Evolutionary conservation across 2,113 vertebrate genomes (phyloP).

Genomic region (Coracopsis vasa): DNA sequence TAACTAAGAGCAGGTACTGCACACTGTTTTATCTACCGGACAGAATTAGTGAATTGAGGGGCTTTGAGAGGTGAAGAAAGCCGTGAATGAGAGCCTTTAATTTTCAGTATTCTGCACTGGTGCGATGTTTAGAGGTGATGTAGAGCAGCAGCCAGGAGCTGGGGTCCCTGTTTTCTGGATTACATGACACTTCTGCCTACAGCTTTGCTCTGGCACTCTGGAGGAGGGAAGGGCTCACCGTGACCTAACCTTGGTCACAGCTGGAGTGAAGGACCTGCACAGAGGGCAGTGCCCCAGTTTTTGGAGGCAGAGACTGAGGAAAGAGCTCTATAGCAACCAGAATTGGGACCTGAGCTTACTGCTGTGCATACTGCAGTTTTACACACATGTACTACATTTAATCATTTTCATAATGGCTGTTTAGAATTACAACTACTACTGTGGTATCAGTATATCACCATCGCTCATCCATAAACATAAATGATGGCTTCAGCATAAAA

Average conservation of each 20-base stretch:
- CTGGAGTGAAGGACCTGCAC: neutral
- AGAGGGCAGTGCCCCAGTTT: neutral
- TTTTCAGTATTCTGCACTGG: fast-evolving
- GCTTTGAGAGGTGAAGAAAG: neutral
- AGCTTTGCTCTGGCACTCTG: neutral
- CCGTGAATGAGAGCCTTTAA: neutral
- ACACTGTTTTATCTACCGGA: fast-evolving
- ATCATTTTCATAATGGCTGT: neutral
- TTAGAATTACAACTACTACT: neutral
- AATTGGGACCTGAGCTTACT: neutral
- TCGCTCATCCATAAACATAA: neutral
- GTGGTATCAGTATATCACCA: neutral
- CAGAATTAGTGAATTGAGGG: neutral
- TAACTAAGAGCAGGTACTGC: neutral
- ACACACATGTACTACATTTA: neutral
- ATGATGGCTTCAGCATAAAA: neutral
- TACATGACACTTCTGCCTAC: neutral
- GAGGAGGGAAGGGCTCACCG: neutral
- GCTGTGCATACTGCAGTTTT: neutral
- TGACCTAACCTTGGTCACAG: neutral
- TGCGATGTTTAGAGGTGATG: fast-evolving
- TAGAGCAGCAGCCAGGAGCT: fast-evolving
- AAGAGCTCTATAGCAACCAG: neutral
- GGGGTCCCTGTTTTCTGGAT: neutral
- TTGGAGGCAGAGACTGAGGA: neutral